Base-by-base conservation (phyloP, 2,113 vertebrate species). In the Brienomyrus brachyistius region DNA sequence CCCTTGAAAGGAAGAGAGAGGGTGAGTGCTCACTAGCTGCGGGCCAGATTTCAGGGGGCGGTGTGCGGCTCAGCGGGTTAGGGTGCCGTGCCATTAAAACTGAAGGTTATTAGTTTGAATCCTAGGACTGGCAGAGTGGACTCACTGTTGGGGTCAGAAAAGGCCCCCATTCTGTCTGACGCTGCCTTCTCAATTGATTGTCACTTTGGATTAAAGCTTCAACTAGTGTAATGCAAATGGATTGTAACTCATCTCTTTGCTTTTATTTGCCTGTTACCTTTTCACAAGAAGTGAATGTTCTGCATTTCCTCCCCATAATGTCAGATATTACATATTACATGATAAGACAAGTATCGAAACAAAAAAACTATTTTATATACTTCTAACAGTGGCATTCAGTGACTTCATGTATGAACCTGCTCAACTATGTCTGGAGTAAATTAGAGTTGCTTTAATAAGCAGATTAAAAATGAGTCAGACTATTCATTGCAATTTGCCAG, bases 1-100 rank as follows among this genome's bases (percentile, higher is more conserved):
- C 95, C 0, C 92, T 99, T 95, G 98, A 99, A 93, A 93, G 94
- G 90, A 97, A 94, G 91, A 92, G 96, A 52, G 96, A 98, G 11
- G 98, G 98, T 99, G 91, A 1, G 95, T 88, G 5, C 13, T 17
- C 5, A 13, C 5, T 11, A 2, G 8, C 5, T 5, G 6, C 35
- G 17, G 23, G 5, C 19, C 5, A 21, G 5, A n/a, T 8, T 62
- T 62, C 7, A 1, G 51, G 27, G 62, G 59, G n/a, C 1, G n/a
- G 8, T 13, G 62, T 66, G n/a, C 11, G 62, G 10, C 10, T 13
- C n/a, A 27, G 62, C 27, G 31, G n/a, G 62, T 70, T 27, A 27
- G 62, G 59, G 23, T 66, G n/a, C 59, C 9, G 23, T 27, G 59
- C n/a, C 3, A 8, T 8, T 66, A 66, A 66, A 8, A 66, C 59